Evolutionary conservation across 2,113 vertebrate genomes (phyloP).

Genomic region (Sorex araneus): DNA sequence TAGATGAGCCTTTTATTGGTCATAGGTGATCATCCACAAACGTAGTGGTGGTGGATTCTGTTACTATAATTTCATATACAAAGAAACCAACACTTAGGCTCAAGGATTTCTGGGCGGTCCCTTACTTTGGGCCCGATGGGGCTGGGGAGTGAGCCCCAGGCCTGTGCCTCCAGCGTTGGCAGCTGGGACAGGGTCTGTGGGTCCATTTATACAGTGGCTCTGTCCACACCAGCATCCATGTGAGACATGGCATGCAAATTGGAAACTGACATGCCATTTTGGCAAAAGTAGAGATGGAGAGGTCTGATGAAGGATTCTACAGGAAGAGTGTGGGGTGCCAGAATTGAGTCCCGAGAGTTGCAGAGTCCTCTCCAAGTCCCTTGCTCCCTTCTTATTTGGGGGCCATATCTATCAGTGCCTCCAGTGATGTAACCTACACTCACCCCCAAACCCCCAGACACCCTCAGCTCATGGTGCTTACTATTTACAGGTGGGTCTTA

Average conservation of each 20-base stretch:
- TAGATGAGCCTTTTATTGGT: constrained; percentile 7
- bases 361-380: not conserved
- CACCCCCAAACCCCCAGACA: not conserved
- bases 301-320: not conserved
- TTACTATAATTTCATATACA: not conserved
- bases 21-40: not conserved
- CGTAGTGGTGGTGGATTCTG: not conserved
- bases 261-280: not conserved
- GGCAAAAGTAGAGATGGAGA: not conserved
- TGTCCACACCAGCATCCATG: not conserved
- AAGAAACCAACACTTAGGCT: not conserved
- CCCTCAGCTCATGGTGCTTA: rapidly evolving
- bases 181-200: too few species aligned
- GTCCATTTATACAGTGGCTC: not conserved
- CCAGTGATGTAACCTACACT: not conserved
- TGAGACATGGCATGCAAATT: not conserved
- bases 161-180: not conserved
- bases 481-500: not conserved
- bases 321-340: not conserved
- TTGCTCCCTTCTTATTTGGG: not conserved
- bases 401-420: not conserved
- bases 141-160: not conserved
- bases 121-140: not conserved
- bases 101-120: not conserved
- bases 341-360: not conserved